Conservation (phyloP, 2,888 invertebrate genomes). For the Carcina quercana region DNA sequence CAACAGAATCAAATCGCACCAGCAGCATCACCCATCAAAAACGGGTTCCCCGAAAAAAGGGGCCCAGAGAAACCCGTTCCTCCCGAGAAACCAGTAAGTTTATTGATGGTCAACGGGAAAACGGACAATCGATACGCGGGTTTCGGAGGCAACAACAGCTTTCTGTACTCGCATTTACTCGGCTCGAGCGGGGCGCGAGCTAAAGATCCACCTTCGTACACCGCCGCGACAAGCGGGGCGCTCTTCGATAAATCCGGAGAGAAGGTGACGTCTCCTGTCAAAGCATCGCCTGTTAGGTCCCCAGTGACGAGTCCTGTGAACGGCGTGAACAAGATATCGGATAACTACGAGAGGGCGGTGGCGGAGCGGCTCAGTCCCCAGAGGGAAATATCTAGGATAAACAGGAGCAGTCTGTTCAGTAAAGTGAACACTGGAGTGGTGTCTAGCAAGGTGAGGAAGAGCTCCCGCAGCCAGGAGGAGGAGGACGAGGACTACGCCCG, state of each 20-base stretch:
- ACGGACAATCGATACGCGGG: constrained; percentile 54
- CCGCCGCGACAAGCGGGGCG: constrained; percentile 45
- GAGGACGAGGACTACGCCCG: constrained; percentile 70
- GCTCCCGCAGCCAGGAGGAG: constrained; percentile 38
- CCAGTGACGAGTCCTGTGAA: constrained; percentile 54
- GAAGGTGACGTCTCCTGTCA: constrained; percentile 38
- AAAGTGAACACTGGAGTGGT: constrained; percentile 64
- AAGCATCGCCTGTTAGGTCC: constrained; percentile 34
- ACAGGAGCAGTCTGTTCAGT: constrained; percentile 56
- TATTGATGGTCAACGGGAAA: constrained; percentile 67
- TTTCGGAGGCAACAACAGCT: constrained; percentile 60
- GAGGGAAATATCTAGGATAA: constrained; percentile 43
- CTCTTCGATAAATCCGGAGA: constrained; percentile 37
- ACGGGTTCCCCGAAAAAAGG: constrained; percentile 46
- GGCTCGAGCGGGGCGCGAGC: constrained; percentile 44
- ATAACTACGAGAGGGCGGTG: constrained; percentile 64
- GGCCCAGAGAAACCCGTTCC: constrained; percentile 58
- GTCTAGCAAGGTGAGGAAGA: constrained; percentile 46
- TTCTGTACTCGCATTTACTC: constrained; percentile 58
- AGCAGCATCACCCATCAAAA: constrained; percentile 28
- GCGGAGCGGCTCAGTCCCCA: constrained; percentile 60
- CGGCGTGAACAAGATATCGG: constrained; percentile 64
- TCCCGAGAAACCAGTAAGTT: constrained; percentile 64
- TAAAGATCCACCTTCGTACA: constrained; percentile 59
- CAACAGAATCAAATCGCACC: constrained; percentile 22